phyloP scores from a whole-genome alignment of 2,113 vertebrate genomes.

The Ranitomeya imitator region DNA sequence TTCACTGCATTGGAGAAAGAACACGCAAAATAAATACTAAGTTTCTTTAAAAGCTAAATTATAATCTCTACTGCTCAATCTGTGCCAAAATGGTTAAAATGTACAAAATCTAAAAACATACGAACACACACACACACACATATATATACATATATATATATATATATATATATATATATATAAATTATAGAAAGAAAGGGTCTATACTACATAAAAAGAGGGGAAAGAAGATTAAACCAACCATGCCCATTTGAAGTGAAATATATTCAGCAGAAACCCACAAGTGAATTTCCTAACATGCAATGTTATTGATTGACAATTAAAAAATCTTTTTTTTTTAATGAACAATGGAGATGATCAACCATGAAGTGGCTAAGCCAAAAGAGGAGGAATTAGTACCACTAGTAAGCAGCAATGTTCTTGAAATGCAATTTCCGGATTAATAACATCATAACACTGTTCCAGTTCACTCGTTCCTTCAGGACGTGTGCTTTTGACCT shows the following conservation, averaged over 20 bases:
- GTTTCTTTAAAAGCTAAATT: too few species aligned
- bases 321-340: slow-evolving; percentile 55
- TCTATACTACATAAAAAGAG: too few species aligned
- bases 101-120: too few species aligned
- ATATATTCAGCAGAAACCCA: not conserved
- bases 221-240: not conserved
- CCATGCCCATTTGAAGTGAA: not conserved
- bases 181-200: too few species aligned
- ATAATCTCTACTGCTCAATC: too few species aligned
- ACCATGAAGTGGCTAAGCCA: slow-evolving; percentile 63
- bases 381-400: slow-evolving; percentile 63
- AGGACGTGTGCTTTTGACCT: slow-evolving; percentile 76
- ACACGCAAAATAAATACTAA: too few species aligned
- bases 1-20: too few species aligned
- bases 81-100: too few species aligned
- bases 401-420: slow-evolving; percentile 74
- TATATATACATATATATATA: too few species aligned
- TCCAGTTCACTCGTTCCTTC: slow-evolving; percentile 70
- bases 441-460: slow-evolving; percentile 77
- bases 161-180: too few species aligned
- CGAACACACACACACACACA: too few species aligned
- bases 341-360: slow-evolving; percentile 64
- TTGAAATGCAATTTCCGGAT: slow-evolving; percentile 84
- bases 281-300: not conserved
- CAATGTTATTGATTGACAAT: slow-evolving; percentile 22